Conservation (phyloP, 2,797 vertebrate species). For the Eulemur coronatus region DNA sequence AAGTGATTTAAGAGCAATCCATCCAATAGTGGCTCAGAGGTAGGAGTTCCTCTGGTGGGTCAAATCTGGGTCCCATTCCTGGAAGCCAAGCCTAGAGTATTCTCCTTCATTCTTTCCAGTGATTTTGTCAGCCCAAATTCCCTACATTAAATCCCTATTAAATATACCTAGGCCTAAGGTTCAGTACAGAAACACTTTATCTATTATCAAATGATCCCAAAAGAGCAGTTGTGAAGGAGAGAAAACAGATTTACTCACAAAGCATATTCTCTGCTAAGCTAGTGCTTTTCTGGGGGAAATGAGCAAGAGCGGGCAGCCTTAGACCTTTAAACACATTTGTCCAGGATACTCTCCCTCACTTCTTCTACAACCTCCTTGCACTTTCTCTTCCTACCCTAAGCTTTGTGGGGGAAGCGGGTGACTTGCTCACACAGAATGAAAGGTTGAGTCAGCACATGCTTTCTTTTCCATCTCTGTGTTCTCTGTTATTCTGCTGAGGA, state of each 20-base stretch:
- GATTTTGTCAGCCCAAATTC: not conserved
- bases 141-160: slow-evolving; percentile 23
- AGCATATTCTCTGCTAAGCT: not conserved
- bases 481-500: not conserved
- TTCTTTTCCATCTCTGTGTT: not conserved
- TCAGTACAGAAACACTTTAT: not conserved
- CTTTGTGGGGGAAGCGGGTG: not conserved
- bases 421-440: not conserved
- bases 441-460: not conserved
- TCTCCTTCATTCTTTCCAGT: not conserved
- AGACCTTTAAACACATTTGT: slow-evolving; percentile 34
- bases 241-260: slow-evolving; percentile 1
- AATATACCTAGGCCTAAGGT: not conserved
- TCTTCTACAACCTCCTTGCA: not conserved
- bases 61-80: not conserved
- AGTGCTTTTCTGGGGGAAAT: not conserved
- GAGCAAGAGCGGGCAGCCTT: not conserved
- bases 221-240: not conserved
- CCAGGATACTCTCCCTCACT: not conserved
- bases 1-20: not conserved
- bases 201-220: not conserved
- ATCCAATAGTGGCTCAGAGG: not conserved
- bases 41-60: not conserved
- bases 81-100: not conserved
- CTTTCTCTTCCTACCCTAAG: not conserved